Conservation (phyloP, 2,113 vertebrate genomes). For the Leptobrachium ailaonicum region DNA sequence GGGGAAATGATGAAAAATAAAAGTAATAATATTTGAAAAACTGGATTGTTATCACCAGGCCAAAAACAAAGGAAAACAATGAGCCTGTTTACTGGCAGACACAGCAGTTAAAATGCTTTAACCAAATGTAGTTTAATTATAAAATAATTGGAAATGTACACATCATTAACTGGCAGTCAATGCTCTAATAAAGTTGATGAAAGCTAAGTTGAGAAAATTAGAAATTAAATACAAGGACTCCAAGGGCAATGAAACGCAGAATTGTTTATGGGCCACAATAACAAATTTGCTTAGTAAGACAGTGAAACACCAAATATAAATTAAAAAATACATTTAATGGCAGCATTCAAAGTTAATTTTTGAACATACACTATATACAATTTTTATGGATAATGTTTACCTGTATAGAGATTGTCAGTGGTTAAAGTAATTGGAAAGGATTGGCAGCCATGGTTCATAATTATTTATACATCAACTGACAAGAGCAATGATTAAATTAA, state of each 20-base stretch:
- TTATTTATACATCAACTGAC: too few species aligned
- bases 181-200: not conserved
- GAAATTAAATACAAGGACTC: not conserved
- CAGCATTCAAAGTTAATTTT: too few species aligned
- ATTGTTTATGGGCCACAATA: not conserved
- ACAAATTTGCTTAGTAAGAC: not conserved
- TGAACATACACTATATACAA: too few species aligned
- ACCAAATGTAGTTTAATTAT: constrained; percentile 25
- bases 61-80: not conserved
- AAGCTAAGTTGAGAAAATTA: not conserved
- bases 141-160: constrained; percentile 13
- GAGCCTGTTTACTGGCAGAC: not conserved
- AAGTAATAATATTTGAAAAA: not conserved
- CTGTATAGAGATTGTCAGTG: too few species aligned
- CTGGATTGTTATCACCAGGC: not conserved
- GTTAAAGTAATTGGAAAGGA: too few species aligned
- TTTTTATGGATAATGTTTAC: too few species aligned
- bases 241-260: not conserved
- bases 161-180: constrained; percentile 18
- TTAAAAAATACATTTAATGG: too few species aligned
- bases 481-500: too few species aligned
- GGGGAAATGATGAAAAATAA: too few species aligned
- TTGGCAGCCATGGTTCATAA: too few species aligned
- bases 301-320: too few species aligned
- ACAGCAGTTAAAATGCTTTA: constrained; percentile 26